Base-by-base conservation (phyloP, 2,888 invertebrate genomes). In the Trichacis sp. region DNA sequence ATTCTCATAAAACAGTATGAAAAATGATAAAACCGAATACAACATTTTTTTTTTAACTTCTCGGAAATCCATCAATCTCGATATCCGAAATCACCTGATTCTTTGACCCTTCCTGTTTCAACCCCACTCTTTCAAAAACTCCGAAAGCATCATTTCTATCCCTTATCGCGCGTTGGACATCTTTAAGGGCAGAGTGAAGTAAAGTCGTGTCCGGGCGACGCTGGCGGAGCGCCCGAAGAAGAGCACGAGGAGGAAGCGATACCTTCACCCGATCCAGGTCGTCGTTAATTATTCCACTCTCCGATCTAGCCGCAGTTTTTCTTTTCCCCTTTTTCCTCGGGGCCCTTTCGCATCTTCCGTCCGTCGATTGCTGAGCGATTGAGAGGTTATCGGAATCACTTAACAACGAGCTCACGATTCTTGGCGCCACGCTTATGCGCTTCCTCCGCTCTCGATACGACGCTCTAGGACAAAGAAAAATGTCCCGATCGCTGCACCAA, bases 301-400 rank as follows among this genome's bases (percentile, higher is more conserved):
- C n/a, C n/a, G n/a, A n/a, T n/a, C n/a, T n/a, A n/a, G n/a, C n/a
- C n/a, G n/a, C n/a, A n/a, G n/a, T n/a, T n/a, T n/a, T n/a, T n/a
- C 74, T 71, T 68, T 50, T 40, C 14, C 66, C 67, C 56, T 47
- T 66, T 47, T 51, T 68, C 71, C 68, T 63, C 59, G 14, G 24
- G 24, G 40, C 64, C 61, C 56, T 40, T 54, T 67, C 64, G 59
- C 64, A 65, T 70, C 70, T 69, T 69, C 51, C 62, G 62, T 64
- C 55, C 69, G 64, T 67, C 70, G 72, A 74, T 75, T 70, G 72
- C 74, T 65, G 72, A 73, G 73, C 81, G 82, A 83, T 82, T 81
- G 77, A 81, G 77, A 79, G 83, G 79, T 82, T 82, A 83, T 83
- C 80, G 77, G 77, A 78, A 79, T 81, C 80, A 78, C 78, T 80